Evolutionary conservation across 1,140 invertebrate species (phyloP).

Genomic region (Micrasema longulum): DNA sequence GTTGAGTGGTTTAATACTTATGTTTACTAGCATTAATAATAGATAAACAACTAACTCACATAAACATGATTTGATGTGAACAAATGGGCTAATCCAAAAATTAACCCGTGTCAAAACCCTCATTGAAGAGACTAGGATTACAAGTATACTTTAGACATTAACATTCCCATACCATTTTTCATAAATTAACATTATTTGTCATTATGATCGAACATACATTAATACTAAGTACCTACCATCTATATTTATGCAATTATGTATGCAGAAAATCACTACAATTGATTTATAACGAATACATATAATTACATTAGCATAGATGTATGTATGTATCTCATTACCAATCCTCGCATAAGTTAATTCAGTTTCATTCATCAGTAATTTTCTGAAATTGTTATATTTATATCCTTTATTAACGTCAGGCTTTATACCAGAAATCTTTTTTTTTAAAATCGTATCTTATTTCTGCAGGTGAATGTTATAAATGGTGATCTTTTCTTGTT

Average conservation of each 20-base stretch:
- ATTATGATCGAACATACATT: not conserved
- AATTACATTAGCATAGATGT: constrained; percentile 31
- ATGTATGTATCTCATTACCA: no score
- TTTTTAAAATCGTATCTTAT: not conserved
- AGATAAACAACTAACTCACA: no score
- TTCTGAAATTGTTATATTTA: not conserved
- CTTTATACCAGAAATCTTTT: not conserved
- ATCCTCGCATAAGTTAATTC: constrained; percentile 7
- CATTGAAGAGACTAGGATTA: constrained; percentile 22
- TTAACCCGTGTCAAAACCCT: constrained; percentile 1
- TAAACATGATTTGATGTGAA: no score
- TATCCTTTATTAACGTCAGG: not conserved
- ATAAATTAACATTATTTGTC: constrained; percentile 25
- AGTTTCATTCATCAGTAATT: not conserved
- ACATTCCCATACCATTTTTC: constrained; percentile 9
- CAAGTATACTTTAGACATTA: constrained; percentile 1
- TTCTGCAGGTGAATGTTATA: not conserved
- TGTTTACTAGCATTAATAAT: no score
- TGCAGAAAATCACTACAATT: constrained; percentile 16
- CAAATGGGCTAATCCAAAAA: not conserved
- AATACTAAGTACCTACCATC: constrained; percentile 18
- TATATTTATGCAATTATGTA: constrained; percentile 41
- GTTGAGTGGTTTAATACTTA: no score
- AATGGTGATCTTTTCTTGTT: no score
- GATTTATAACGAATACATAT: constrained; percentile 28